Conservation (phyloP, 2,888 invertebrate species). For the Synanthedon myopaeformis region DNA sequence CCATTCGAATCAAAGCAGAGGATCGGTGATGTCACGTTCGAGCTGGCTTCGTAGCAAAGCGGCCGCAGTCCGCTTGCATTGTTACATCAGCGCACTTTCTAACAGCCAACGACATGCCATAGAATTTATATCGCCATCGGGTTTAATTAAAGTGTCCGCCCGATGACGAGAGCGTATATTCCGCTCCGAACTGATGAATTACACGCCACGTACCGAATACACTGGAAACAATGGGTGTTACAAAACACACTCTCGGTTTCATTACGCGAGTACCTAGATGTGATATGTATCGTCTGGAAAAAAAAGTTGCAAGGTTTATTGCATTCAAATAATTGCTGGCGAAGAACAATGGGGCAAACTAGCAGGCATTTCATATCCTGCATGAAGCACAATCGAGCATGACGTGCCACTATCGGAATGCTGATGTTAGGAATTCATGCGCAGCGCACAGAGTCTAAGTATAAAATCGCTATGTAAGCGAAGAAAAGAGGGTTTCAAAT, state of each 20-base stretch:
- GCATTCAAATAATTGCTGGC: conserved; percentile 1
- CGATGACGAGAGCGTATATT: conserved; percentile 15
- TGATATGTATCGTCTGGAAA: conserved; percentile 21
- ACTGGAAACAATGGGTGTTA: conserved; percentile 45
- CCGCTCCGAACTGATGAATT: conserved; percentile 30
- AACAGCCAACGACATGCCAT: conserved; percentile 37
- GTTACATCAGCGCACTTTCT: conserved; percentile 59
- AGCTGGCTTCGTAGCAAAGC: conserved; percentile 16
- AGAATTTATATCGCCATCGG: conserved; percentile 49
- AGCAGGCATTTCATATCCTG: conserved; percentile 24
- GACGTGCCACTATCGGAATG: conserved; percentile 57
- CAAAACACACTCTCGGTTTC: conserved; percentile 52
- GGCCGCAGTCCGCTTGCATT: conserved; percentile 24
- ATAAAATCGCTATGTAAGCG: not conserved
- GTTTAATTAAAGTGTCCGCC: conserved; percentile 46
- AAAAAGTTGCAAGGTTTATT: conserved; percentile 3
- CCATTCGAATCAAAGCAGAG: conserved; percentile 20
- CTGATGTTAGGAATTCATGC: conserved; percentile 46
- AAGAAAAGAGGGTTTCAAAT: conserved; percentile 8
- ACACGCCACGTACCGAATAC: conserved; percentile 23
- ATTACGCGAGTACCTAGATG: conserved; percentile 27
- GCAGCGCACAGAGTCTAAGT: conserved; percentile 24
- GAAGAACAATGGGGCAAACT: conserved; percentile 28
- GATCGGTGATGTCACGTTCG: conserved; percentile 29
- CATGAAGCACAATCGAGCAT: conserved; percentile 44